Evolutionary conservation across 35 echinoderm and acorn worm genomes (phyloP).

Genomic region (Chiridota heheva): DNA sequence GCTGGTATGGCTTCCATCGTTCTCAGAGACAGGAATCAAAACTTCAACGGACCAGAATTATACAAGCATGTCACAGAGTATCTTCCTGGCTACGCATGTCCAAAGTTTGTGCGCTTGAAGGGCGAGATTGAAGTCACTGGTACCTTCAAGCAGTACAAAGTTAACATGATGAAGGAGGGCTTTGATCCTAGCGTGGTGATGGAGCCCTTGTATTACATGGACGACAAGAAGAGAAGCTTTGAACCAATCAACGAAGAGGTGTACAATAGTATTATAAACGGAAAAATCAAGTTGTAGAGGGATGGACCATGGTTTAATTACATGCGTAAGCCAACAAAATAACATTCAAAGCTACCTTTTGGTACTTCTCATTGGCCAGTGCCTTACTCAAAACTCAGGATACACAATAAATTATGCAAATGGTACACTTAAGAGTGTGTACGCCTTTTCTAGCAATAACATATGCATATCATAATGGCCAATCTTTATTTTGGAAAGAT

Average conservation of each 20-base stretch:
- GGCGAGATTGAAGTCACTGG: constrained; percentile 43
- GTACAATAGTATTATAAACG: not conserved
- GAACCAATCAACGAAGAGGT: no score
- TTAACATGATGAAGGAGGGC: constrained; percentile 48
- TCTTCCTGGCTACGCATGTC: constrained; percentile 78
- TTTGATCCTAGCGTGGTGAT: constrained; percentile 36
- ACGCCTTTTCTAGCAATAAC: no score
- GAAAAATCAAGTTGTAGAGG: constrained; percentile 14
- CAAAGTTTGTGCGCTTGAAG: constrained; percentile 61
- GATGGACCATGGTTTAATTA: no score
- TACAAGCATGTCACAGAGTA: constrained; percentile 52
- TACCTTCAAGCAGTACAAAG: constrained; percentile 67
- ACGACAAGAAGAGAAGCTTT: constrained; percentile 43
- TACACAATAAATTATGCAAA: no score
- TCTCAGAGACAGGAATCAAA: not conserved
- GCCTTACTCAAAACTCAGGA: no score
- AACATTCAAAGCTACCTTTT: no score
- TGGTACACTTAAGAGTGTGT: no score
- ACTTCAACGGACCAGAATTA: constrained; percentile 33
- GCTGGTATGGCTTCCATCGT: constrained; percentile 71
- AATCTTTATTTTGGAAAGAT: no score
- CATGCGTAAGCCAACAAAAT: no score
- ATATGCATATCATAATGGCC: no score
- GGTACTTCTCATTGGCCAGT: no score
- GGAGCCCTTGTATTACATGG: constrained; percentile 50